These are phyloP conservation scores for Cantharis rufa DNA, from an alignment of 2,888 invertebrate genomes.

Conservation along the genomic window DNA sequence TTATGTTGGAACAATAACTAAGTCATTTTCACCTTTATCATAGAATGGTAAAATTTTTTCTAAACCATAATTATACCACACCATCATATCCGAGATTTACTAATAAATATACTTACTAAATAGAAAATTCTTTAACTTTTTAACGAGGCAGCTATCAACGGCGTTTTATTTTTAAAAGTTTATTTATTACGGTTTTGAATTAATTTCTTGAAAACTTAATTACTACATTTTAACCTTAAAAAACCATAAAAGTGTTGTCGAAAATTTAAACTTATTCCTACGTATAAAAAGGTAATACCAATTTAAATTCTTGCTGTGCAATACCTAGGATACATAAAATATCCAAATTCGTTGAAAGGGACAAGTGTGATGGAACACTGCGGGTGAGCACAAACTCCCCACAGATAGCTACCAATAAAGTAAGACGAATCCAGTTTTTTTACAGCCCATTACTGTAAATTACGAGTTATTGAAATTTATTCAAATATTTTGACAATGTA, in stretches of 20 bases:
- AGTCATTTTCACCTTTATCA: too few species aligned
- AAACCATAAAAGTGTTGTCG: background rate
- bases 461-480: conserved; percentile 54
- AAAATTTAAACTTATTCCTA: background rate
- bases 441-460: conserved; percentile 44
- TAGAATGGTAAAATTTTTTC: too few species aligned
- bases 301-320: conserved; percentile 24
- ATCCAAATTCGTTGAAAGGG: conserved; percentile 49
- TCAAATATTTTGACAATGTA: conserved; percentile 48
- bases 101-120: background rate
- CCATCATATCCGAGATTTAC: too few species aligned
- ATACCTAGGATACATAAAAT: conserved; percentile 37
- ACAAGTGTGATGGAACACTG: conserved; percentile 51
- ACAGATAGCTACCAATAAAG: conserved; percentile 48
- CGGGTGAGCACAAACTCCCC: conserved; percentile 48
- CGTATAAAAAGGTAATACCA: conserved; percentile 1
- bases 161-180: background rate
- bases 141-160: background rate
- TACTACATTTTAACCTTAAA: background rate
- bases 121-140: background rate
- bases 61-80: too few species aligned
- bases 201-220: background rate
- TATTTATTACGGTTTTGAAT: background rate
- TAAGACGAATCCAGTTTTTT: conserved; percentile 49
- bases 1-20: too few species aligned